phyloP scores from a whole-genome alignment of 2,113 vertebrate genomes.

The Candoia aspera region DNA sequence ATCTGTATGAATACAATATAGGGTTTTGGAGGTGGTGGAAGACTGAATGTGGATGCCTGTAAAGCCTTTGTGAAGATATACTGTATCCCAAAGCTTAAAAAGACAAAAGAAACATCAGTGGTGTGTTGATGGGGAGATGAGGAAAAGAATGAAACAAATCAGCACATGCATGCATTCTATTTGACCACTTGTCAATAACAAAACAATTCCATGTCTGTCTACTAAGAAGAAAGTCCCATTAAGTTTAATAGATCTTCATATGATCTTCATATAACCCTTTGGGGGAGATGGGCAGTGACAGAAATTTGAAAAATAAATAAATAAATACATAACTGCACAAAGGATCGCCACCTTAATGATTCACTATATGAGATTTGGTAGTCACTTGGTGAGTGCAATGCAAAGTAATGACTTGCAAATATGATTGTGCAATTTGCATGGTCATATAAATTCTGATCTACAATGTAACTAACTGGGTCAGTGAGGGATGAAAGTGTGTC shows the following conservation, averaged over 20 bases:
- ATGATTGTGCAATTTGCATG: background rate
- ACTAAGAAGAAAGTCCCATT: background rate
- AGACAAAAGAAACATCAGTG: background rate
- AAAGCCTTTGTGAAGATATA: background rate
- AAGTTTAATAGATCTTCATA: background rate
- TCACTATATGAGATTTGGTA: background rate
- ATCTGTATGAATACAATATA: background rate
- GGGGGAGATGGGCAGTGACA: no score
- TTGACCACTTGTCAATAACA: background rate
- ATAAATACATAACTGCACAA: background rate
- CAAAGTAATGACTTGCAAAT: background rate
- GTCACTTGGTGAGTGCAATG: background rate
- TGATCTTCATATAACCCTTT: no score
- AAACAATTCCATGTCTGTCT: background rate
- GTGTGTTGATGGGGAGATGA: background rate
- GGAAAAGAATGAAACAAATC: background rate
- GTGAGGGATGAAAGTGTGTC: background rate
- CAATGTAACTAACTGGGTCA: background rate
- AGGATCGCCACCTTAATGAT: background rate
- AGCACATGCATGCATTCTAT: background rate
- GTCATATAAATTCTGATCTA: background rate
- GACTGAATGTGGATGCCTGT: background rate
- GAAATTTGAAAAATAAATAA: no score
- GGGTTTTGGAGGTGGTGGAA: background rate
- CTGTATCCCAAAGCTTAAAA: background rate